These are phyloP conservation scores for Apamea crenata DNA, from an alignment of 2,888 invertebrate genomes.

Conservation along the genomic window DNA sequence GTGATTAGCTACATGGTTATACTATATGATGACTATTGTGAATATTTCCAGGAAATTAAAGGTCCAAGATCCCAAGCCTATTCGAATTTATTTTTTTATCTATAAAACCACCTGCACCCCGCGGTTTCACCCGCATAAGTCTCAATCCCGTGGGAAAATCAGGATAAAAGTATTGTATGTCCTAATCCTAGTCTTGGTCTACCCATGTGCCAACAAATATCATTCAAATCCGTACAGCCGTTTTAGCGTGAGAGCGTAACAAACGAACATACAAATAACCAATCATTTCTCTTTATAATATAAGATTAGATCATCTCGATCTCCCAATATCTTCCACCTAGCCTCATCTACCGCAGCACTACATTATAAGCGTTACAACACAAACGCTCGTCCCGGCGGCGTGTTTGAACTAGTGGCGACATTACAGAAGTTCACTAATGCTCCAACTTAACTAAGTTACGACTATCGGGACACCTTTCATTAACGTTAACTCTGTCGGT, in stretches of 20 bases:
- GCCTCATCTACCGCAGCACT: slow-evolving; percentile 2
- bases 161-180: too few relatives aligned
- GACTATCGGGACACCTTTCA: slow-evolving; percentile 63
- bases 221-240: too few relatives aligned
- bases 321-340: not conserved
- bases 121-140: too few relatives aligned
- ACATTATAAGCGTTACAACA: slow-evolving; percentile 22
- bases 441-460: slow-evolving; percentile 57
- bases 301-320: not conserved
- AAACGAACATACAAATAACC: too few relatives aligned
- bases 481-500: slow-evolving; percentile 46
- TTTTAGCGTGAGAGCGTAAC: too few relatives aligned
- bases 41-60: not conserved
- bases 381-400: slow-evolving; percentile 45
- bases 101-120: too few relatives aligned
- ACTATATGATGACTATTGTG: not conserved
- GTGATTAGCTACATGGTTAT: not conserved
- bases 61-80: too few relatives aligned
- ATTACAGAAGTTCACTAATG: slow-evolving; percentile 64
- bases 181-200: too few relatives aligned
- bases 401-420: slow-evolving; percentile 39
- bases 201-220: too few relatives aligned
- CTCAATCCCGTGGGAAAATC: too few relatives aligned
- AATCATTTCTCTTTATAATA: not conserved
- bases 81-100: too few relatives aligned